Conservation (phyloP, 2,797 vertebrate species). For the Danio kyathit region DNA sequence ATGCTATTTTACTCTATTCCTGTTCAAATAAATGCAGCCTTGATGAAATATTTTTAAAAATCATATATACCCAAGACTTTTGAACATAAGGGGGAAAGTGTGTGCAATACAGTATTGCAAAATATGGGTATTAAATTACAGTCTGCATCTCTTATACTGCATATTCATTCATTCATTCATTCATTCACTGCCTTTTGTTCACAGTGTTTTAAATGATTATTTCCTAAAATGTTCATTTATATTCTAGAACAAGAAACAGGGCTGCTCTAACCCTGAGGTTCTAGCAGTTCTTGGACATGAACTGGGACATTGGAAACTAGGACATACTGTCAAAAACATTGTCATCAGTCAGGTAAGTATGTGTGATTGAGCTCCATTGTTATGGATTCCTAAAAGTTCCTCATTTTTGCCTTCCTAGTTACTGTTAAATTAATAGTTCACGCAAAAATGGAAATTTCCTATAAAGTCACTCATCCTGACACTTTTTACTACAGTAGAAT, state of each 20-base stretch:
- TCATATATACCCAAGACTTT: not conserved
- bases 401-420: too few relatives aligned
- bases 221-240: not conserved
- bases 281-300: slow-evolving; percentile 97
- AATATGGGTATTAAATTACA: not conserved
- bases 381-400: not conserved
- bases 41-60: not conserved
- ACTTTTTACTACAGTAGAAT: too few relatives aligned
- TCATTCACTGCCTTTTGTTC: too few relatives aligned
- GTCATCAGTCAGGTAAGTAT: slow-evolving; percentile 92
- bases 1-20: not conserved
- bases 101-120: not conserved
- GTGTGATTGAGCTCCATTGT: not conserved
- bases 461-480: too few relatives aligned
- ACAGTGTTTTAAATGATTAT: not conserved
- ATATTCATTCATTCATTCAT: too few relatives aligned
- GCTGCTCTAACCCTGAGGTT: slow-evolving; percentile 97
- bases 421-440: too few relatives aligned
- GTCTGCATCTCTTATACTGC: not conserved
- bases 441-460: not conserved
- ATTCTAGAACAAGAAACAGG: slow-evolving; percentile 93
- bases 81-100: not conserved
- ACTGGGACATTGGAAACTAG: slow-evolving; percentile 97
- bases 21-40: not conserved
- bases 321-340: slow-evolving; percentile 97